phyloP scores from a whole-genome alignment of 2,888 invertebrate species.

The Apodemia zela region DNA sequence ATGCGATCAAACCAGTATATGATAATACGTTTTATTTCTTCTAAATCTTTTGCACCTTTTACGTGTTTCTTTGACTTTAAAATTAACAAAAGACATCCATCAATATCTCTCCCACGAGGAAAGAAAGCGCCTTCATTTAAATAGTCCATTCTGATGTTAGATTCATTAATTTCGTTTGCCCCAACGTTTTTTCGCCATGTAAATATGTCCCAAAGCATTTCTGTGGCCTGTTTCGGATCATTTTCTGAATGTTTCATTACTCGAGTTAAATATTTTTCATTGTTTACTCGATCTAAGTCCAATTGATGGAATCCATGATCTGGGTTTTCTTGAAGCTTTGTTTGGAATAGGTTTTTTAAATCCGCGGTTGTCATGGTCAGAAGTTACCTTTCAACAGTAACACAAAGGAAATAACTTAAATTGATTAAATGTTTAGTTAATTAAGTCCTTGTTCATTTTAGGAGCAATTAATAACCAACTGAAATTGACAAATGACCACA shows the following conservation, averaged over 20 bases:
- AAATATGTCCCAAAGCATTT: conserved; percentile 87
- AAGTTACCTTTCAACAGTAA: conserved; percentile 10
- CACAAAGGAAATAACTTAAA: conserved; percentile 19
- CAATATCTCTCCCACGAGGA: conserved; percentile 88
- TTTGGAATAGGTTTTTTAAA: conserved; percentile 39
- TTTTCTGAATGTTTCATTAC: conserved; percentile 86
- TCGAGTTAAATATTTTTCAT: conserved; percentile 84
- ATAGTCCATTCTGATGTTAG: conserved; percentile 83
- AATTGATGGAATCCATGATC: conserved; percentile 71
- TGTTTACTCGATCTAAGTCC: conserved; percentile 84
- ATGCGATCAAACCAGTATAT: conserved; percentile 92
- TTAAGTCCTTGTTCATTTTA: background rate
- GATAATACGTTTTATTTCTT: conserved; percentile 88
- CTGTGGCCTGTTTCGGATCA: conserved; percentile 81
- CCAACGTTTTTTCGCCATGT: conserved; percentile 88
- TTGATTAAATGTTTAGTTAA: background rate
- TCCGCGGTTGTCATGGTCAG: conserved; percentile 35
- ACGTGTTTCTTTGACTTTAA: conserved; percentile 90
- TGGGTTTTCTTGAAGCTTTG: conserved; percentile 36
- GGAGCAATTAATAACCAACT: background rate
- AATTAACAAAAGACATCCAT: conserved; percentile 88
- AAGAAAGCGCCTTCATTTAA: conserved; percentile 87
- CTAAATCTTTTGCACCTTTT: conserved; percentile 88
- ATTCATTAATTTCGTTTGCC: conserved; percentile 85
- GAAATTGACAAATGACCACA: too few species aligned